Evolutionary conservation across 2,888 invertebrate species (phyloP), one percentile per base, ranked within the genome.

Genomic region (Artemia sinica): DNA sequence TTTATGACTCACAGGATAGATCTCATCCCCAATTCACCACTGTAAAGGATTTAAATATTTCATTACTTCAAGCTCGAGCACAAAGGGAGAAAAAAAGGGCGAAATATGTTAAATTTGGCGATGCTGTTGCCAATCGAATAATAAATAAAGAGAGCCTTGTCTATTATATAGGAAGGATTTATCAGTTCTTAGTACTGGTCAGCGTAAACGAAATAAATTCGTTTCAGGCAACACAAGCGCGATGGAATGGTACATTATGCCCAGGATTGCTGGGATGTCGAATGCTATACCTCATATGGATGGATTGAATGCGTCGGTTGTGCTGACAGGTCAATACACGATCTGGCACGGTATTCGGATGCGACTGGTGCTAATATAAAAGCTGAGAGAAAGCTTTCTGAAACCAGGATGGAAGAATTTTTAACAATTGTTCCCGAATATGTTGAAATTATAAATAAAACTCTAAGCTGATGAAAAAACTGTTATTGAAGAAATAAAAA

Each of bases 181-280:
- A 94, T 76, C 80, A 85, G 75, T 99, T 94, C 78, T 80, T 99
- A 75, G 75, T 87, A 66, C 87, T 86, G 76, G 78, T 92, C 72
- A 98, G 98, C 65, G 86, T 99, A 69, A 89, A 93, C 75, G 0
- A 84, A 84, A 67, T 86, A 87, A 74, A 79, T 99, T 69, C 84
- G 98, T 63, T 99, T 99, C 80, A 85, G 98, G 50, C 98, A 99
- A 77, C 98, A 99, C 77, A 91, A 99, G 91, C 83, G 87, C 71
- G 99, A 98, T 79, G 98, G 99, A 81, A 99, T 99, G 98, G 98
- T 98, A 72, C 98, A 99, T 79, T 99, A 99, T 78, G 98, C 98
- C 10, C 89, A 91, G 78, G 98, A 99, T 77, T 99, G 98, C 77
- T 99, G 98, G 98, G 98, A 99, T 82, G 97, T 96, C 1, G 98